Evolutionary conservation across 2,113 vertebrate genomes (phyloP).

Genomic region (Platysteira castanea): DNA sequence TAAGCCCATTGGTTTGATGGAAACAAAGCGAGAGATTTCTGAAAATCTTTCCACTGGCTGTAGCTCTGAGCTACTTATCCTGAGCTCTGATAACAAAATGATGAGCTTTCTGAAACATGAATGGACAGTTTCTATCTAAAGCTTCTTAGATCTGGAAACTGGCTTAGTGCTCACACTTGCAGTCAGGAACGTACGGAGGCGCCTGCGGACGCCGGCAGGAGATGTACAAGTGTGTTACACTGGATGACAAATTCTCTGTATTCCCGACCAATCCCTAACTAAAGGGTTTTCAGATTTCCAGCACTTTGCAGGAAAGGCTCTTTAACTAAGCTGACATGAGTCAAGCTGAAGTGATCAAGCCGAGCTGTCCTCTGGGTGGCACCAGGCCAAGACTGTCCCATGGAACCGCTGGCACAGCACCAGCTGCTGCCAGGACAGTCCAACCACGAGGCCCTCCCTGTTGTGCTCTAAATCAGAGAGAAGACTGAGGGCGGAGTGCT

Average conservation of each 20-base stretch:
- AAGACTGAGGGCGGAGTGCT: neutral
- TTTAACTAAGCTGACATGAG: conserved; percentile 24
- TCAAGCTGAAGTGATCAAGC: neutral
- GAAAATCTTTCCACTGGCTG: conserved; percentile 15
- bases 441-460: neutral
- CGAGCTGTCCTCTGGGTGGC: neutral
- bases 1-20: conserved; percentile 16
- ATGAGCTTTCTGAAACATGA: conserved; percentile 19
- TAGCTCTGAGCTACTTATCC: conserved; percentile 60
- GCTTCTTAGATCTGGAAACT: conserved; percentile 20
- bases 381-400: neutral
- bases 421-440: neutral
- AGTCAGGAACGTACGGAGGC: accelerated
- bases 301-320: neutral
- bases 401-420: neutral
- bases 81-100: conserved; percentile 30
- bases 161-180: neutral
- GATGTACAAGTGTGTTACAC: conserved; percentile 1
- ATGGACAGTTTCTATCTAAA: conserved; percentile 41
- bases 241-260: neutral
- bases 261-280: neutral
- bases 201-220: neutral
- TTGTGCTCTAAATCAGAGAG: neutral
- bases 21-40: conserved; percentile 39
- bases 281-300: conserved; percentile 1